Conservation (phyloP, 2,888 invertebrate genomes). For the Boloria euphrosyne region DNA sequence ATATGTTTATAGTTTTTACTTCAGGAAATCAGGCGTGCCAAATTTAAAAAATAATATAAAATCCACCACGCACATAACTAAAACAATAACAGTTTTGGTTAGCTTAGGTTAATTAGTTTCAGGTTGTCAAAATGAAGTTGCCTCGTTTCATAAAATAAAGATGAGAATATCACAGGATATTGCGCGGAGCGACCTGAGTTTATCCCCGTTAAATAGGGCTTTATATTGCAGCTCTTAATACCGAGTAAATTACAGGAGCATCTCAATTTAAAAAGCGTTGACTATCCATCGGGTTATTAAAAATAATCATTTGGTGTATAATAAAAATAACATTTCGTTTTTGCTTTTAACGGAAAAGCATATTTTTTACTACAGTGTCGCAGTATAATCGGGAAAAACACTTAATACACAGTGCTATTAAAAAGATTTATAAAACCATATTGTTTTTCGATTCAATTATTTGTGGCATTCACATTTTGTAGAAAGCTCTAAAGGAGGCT, state of each 20-base stretch:
- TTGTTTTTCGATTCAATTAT: background rate
- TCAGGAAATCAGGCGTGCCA: background rate
- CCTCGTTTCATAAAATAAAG: slow-evolving; percentile 67
- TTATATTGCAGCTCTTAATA: slow-evolving; percentile 24
- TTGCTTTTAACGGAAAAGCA: no score
- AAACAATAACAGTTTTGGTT: slow-evolving; percentile 3
- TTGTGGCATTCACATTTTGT: background rate
- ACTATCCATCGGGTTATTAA: background rate
- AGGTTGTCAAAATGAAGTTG: slow-evolving; percentile 56
- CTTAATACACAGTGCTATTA: no score
- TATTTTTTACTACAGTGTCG: no score
- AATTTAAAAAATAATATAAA: background rate
- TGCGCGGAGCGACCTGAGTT: slow-evolving; percentile 19
- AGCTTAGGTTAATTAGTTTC: slow-evolving; percentile 4
- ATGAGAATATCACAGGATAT: slow-evolving; percentile 59
- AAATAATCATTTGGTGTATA: background rate
- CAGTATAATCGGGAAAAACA: no score
- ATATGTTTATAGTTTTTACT: no score
- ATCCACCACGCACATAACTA: background rate
- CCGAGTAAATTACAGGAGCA: slow-evolving; percentile 16
- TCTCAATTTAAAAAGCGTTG: slow-evolving; percentile 10
- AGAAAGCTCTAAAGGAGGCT: no score
- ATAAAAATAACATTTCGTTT: background rate
- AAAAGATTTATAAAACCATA: background rate
- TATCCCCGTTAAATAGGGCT: slow-evolving; percentile 23